A percentile compares a stretch with the other conserved stretches of the same genome.
phyloP scores from a whole-genome alignment of 2,113 vertebrate genomes.

The Mus spicilegus region DNA sequence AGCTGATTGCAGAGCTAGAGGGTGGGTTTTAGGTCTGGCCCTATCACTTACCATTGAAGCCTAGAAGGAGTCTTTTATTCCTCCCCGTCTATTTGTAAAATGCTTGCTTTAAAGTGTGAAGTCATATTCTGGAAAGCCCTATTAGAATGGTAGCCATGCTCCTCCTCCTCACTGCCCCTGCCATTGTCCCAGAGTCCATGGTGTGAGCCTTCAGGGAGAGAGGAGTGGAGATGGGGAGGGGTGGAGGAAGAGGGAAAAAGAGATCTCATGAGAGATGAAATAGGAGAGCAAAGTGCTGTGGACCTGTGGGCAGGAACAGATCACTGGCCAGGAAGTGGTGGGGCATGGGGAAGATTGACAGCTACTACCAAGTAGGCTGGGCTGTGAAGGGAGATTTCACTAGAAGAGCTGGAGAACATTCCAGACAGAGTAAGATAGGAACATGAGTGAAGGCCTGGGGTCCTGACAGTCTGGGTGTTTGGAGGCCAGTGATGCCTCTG shows the following conservation, averaged over 20 bases:
- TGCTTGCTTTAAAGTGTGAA: not conserved
- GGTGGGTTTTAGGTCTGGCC: not conserved
- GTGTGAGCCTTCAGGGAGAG: not conserved
- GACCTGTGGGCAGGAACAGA: not conserved
- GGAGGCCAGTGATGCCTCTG: not conserved
- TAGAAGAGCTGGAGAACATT: constrained; percentile 10
- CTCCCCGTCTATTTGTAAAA: not conserved
- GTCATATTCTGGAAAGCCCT: not conserved
- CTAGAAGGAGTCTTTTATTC: not conserved
- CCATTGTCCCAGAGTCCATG: fast-evolving
- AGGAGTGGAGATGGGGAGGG: not conserved
- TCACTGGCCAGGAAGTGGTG: not conserved
- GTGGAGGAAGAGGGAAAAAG: not conserved
- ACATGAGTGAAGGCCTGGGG: not conserved
- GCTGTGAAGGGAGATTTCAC: not conserved
- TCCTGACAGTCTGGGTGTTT: not conserved
- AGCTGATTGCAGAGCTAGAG: not conserved
- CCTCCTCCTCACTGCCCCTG: fast-evolving
- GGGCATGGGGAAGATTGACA: not conserved
- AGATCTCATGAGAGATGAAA: not conserved
- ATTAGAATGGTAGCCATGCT: not conserved
- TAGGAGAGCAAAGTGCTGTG: not conserved
- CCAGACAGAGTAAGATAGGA: not conserved
- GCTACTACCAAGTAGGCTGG: not conserved
- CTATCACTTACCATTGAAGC: not conserved